Evolutionary conservation across 2,888 invertebrate genomes (phyloP), one percentile per base, ranked within the genome.

Genomic region (Pomacea canaliculata): DNA sequence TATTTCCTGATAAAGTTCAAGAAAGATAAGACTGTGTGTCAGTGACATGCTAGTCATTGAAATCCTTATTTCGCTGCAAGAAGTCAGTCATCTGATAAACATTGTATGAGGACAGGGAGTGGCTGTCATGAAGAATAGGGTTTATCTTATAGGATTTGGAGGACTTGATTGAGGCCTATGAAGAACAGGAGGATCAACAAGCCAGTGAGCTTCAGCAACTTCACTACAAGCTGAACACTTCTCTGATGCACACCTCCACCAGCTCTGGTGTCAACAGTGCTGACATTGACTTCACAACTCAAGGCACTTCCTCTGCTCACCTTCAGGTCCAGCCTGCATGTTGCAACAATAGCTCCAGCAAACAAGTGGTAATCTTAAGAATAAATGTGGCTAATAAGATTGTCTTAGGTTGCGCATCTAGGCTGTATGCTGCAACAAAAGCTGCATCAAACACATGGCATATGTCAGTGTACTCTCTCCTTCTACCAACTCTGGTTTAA

Each of bases 131-230:
- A 7, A 56, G 16, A 56, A 56, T 16, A 56, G 51, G 51, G 7
- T 56, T 56, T 56, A 56, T 49, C 18, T 59, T 78, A 3, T 62
- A 84, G 84, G 86, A 87, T 67, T 68, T 86, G 60, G 85, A 86
- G 65, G 84, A 85, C 49, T 78, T 86, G 13, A 71, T 85, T 37
- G 83, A 84, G 23, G 87, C 84, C 0, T 84, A 83, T 71, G 85
- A 86, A 74, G 78, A 81, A 49, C 85, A 85, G 71, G 86, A 87
- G 77, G 84, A 84, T 63, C 83, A 85, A 56, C 83, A 81, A 27
- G 80, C 79, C 12, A 67, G 65, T 12, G 76, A 80, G 73, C 70
- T 83, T 48, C 71, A 76, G 23, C 78, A 79, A 72, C 74, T 81
- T 46, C 77, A 81, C 37, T 76, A 81, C 74, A 81, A 78, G 37